phyloP scores from a whole-genome alignment of 2,797 vertebrate genomes.

The Acomys russatus region DNA sequence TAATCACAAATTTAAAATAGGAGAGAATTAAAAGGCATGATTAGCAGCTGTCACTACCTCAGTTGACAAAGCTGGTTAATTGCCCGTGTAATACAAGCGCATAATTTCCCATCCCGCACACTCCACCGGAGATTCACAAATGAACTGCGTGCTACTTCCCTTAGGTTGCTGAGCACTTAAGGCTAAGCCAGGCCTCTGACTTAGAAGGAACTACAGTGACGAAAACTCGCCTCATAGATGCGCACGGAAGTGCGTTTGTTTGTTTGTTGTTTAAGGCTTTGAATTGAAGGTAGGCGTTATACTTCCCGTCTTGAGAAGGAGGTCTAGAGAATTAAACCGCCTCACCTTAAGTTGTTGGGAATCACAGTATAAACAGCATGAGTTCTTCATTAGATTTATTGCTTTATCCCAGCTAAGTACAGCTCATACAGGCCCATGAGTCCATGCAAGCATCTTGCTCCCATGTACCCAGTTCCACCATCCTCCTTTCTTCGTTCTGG shows the following conservation, averaged over 20 bases:
- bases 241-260: neutral
- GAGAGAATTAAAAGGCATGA: slow-evolving; percentile 78
- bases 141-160: slow-evolving; percentile 71
- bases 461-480: neutral
- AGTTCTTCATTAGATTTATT: neutral
- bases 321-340: neutral
- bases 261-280: neutral
- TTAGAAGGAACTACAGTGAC: slow-evolving; percentile 12
- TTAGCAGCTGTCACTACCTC: slow-evolving; percentile 83
- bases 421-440: neutral
- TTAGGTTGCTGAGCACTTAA: slow-evolving; percentile 52
- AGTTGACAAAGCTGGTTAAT: slow-evolving; percentile 79
- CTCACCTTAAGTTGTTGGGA: neutral
- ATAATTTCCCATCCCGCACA: slow-evolving; percentile 75
- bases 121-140: slow-evolving; percentile 74
- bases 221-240: neutral
- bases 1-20: slow-evolving; percentile 78
- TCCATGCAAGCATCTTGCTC: neutral
- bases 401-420: slow-evolving; percentile 11
- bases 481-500: neutral
- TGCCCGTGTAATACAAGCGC: slow-evolving; percentile 77
- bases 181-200: slow-evolving; percentile 51
- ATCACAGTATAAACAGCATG: neutral
- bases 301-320: neutral
- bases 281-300: neutral